Evolutionary conservation across 2,888 invertebrate species (phyloP).

Genomic region (Tineola bisselliella): DNA sequence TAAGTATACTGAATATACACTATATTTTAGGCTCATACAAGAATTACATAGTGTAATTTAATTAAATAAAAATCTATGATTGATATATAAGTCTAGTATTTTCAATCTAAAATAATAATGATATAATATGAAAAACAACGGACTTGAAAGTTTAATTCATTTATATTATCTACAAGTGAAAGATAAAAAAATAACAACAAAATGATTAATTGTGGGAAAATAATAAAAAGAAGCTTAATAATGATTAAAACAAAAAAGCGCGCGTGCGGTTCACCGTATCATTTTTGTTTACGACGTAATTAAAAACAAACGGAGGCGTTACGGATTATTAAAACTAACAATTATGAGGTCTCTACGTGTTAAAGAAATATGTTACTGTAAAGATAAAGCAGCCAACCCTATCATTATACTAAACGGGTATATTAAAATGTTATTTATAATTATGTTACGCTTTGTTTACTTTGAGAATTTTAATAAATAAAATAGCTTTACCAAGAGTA

Average conservation of each 20-base stretch:
- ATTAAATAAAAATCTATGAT: too few species aligned
- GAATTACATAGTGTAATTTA: too few species aligned
- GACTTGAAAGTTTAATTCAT: too few species aligned
- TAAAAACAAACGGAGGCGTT: conserved; percentile 26
- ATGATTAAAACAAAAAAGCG: conserved; percentile 2
- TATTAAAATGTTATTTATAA: conserved; percentile 30
- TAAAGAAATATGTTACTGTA: conserved; percentile 22
- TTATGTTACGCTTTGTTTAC: conserved; percentile 45
- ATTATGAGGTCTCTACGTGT: conserved; percentile 30
- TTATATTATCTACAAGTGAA: not conserved
- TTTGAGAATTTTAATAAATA: not conserved
- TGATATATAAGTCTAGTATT: too few species aligned
- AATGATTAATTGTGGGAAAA: not conserved
- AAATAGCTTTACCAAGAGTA: not conserved
- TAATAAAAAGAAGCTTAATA: not conserved
- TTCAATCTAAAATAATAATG: too few species aligned
- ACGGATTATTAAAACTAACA: conserved; percentile 30
- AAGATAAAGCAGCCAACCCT: conserved; percentile 23
- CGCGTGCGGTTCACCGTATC: conserved; percentile 8
- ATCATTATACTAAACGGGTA: conserved; percentile 28
- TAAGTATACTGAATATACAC: too few species aligned
- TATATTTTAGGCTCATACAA: too few species aligned
- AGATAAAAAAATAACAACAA: not conserved
- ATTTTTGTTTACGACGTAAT: conserved; percentile 13
- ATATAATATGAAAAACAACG: too few species aligned